These are phyloP conservation scores for Pharmacophagus antenor DNA, from an alignment of 2,888 invertebrate genomes.

Conservation along the genomic window DNA sequence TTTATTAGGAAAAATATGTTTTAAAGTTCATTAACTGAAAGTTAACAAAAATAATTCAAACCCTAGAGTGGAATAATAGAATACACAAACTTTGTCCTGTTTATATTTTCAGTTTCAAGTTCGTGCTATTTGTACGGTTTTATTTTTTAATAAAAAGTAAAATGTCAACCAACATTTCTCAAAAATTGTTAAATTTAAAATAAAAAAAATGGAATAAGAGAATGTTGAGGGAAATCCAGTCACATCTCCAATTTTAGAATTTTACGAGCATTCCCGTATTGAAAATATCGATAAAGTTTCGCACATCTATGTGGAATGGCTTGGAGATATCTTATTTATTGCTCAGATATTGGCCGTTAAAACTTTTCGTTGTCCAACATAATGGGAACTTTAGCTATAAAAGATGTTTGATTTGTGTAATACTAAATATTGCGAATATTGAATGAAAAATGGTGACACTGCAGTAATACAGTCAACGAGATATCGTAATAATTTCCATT, in stretches of 20 bases:
- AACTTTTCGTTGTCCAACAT: slow-evolving; percentile 28
- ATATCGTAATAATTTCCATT: too few relatives aligned
- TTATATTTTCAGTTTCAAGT: too few relatives aligned
- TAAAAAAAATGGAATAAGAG: background rate
- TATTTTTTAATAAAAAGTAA: too few relatives aligned
- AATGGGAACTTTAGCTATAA: slow-evolving; percentile 23
- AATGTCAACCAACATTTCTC: too few relatives aligned
- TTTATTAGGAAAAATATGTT: too few relatives aligned
- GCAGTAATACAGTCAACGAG: background rate
- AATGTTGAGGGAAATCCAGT: slow-evolving; percentile 8
- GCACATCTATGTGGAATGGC: slow-evolving; percentile 28
- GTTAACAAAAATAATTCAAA: too few relatives aligned
- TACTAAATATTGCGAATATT: slow-evolving; percentile 20
- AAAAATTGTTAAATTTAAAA: background rate
- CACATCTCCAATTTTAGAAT: slow-evolving; percentile 27
- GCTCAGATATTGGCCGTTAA: slow-evolving; percentile 28
- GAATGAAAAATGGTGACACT: background rate
- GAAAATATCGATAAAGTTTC: slow-evolving; percentile 30
- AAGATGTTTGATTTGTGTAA: slow-evolving; percentile 21
- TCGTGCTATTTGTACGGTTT: too few relatives aligned
- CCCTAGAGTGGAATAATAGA: too few relatives aligned
- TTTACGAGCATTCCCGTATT: slow-evolving; percentile 26
- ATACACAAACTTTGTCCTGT: too few relatives aligned
- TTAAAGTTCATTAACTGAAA: too few relatives aligned
- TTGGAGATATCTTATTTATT: slow-evolving; percentile 30